A percentile compares a stretch with the other conserved stretches of the same genome.
Evolutionary conservation across 1,140 invertebrate species (phyloP).

Genomic region (Zaprionus lachaisei): DNA sequence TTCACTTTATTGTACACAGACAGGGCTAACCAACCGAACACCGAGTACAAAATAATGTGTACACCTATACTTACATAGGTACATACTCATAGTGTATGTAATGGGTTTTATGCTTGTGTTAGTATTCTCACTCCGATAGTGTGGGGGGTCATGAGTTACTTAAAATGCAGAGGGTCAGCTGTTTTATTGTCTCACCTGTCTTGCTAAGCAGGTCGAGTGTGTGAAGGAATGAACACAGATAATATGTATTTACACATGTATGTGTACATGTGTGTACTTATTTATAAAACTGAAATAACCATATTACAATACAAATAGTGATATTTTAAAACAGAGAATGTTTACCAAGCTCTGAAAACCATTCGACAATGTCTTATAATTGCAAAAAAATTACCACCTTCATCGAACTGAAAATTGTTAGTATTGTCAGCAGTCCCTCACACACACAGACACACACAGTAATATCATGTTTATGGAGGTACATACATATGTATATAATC

Average conservation of each 20-base stretch:
- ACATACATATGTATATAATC: background rate
- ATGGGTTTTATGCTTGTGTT: background rate
- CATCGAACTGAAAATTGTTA: background rate
- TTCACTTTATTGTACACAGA: background rate
- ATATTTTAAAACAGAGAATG: background rate
- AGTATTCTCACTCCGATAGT: background rate
- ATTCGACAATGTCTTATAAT: background rate
- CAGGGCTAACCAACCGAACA: background rate
- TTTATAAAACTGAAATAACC: too few species aligned
- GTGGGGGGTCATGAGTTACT: background rate
- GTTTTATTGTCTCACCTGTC: slow-evolving; percentile 8
- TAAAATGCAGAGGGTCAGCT: slow-evolving; percentile 11
- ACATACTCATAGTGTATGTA: background rate
- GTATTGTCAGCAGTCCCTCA: background rate
- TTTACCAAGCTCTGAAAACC: background rate
- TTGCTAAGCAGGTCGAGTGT: slow-evolving; percentile 4
- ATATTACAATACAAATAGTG: too few species aligned
- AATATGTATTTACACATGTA: background rate
- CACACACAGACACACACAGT: background rate
- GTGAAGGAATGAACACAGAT: background rate
- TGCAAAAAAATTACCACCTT: background rate
- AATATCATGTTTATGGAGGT: background rate
- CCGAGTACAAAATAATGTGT: background rate
- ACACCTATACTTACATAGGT: background rate
- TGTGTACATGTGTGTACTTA: background rate